Percentiles rank a stretch among this genome's conserved stretches.
Evolutionary conservation across 2,888 invertebrate genomes (phyloP).

Genomic region (Blastobasis lacticolella): DNA sequence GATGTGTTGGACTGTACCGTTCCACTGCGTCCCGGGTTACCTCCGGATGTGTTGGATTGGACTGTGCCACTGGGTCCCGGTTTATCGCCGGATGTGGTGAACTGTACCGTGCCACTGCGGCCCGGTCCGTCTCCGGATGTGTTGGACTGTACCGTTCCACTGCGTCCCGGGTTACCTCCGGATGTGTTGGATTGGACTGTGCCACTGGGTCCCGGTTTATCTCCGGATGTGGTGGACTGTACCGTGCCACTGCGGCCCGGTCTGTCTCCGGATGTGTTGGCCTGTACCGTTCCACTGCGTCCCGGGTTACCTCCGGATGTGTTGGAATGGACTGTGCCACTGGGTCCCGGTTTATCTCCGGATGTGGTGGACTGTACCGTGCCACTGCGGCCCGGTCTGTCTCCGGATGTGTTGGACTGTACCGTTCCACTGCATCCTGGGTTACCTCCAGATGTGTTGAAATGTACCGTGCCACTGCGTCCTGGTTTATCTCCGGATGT

Average conservation of each 20-base stretch:
- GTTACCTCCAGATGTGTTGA: constrained; percentile 5
- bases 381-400: constrained; percentile 1
- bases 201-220: constrained; percentile 2
- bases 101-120: constrained; percentile 2
- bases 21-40: constrained; percentile 3
- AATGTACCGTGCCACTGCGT: constrained; percentile 2
- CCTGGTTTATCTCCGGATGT: constrained; percentile 2
- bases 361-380: constrained; percentile 5
- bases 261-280: constrained; percentile 4
- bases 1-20: constrained; percentile 3
- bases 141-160: constrained; percentile 3
- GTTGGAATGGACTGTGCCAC: constrained; percentile 3
- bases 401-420: constrained; percentile 4
- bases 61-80: constrained; percentile 2
- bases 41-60: constrained; percentile 5
- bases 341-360: constrained; percentile 2
- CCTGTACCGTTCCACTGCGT: constrained; percentile 3
- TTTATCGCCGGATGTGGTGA: constrained; percentile 6
- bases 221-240: constrained; percentile 5
- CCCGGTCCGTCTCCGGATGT: constrained; percentile 3
- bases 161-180: constrained; percentile 3
- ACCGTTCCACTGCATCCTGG: constrained; percentile 2
- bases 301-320: constrained; percentile 4
- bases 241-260: constrained; percentile 2
- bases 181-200: constrained; percentile 4